phyloP scores from a whole-genome alignment of 1,140 invertebrate genomes.

The Ericerus pela region DNA sequence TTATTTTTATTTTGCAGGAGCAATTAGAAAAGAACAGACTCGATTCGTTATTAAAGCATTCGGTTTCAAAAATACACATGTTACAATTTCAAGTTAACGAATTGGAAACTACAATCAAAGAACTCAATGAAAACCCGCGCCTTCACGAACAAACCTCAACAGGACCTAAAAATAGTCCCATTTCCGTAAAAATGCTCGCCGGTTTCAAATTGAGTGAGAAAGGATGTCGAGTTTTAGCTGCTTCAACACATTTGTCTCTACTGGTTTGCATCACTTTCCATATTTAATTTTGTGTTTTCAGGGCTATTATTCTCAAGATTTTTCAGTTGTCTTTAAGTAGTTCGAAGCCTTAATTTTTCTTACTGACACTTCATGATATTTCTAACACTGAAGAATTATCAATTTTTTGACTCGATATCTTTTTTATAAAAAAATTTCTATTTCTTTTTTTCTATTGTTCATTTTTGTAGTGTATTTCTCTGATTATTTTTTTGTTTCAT shows the following conservation, averaged over 20 bases:
- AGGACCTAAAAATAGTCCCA: neutral
- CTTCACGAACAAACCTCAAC: neutral
- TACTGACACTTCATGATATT: too few species aligned
- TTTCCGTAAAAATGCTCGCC: neutral
- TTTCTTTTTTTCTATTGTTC: too few species aligned
- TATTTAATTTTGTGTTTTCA: too few species aligned
- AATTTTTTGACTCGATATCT: too few species aligned
- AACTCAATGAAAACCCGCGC: neutral
- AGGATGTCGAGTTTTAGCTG: neutral
- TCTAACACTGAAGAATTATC: too few species aligned
- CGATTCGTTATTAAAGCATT: neutral
- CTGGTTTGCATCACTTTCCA: too few species aligned
- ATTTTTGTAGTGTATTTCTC: too few species aligned
- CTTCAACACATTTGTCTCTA: neutral
- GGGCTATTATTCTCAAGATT: too few species aligned
- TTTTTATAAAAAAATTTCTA: too few species aligned
- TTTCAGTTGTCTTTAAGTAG: too few species aligned
- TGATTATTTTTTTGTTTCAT: too few species aligned
- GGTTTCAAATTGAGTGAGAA: neutral
- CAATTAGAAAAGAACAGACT: neutral
- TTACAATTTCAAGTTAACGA: neutral
- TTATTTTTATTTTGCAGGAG: neutral
- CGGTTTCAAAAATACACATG: neutral
- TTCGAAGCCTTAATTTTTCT: too few species aligned
- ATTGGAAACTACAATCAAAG: neutral